Conservation (phyloP, 2,888 invertebrate genomes). For the Toxonevra muliebris region DNA sequence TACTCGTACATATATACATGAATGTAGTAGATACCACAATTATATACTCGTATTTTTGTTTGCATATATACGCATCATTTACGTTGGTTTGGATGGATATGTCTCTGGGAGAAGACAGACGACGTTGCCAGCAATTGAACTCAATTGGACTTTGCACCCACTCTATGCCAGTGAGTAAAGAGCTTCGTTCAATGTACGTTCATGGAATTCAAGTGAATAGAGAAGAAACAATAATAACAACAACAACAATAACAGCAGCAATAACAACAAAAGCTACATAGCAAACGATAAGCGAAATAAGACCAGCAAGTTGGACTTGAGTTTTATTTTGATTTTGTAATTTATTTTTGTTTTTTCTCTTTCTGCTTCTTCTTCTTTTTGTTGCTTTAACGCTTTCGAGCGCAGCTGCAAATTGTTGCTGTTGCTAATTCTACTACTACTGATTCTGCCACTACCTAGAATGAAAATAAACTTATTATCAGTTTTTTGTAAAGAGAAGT, state of each 20-base stretch:
- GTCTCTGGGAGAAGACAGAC: neutral
- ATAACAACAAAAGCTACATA: neutral
- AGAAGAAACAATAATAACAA: slow-evolving; percentile 9
- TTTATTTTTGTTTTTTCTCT: neutral
- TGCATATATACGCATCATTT: neutral
- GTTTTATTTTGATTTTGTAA: neutral
- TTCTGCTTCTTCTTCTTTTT: neutral
- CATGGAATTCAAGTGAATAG: slow-evolving; percentile 47
- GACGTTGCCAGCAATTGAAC: neutral
- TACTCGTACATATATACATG: neutral
- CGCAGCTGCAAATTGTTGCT: too few species aligned
- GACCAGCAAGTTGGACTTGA: neutral
- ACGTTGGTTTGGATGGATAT: neutral
- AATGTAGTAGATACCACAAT: neutral
- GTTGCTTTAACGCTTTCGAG: neutral
- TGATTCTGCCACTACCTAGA: neutral
- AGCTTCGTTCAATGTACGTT: slow-evolving; percentile 45
- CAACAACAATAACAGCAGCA: neutral
- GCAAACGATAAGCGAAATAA: neutral
- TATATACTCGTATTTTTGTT: neutral
- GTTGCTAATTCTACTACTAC: neutral
- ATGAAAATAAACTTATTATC: neutral
- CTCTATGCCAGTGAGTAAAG: slow-evolving; percentile 18
- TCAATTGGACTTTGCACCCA: slow-evolving; percentile 54
- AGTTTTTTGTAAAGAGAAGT: too few species aligned